phyloP scores from a whole-genome alignment of 37 sponge, comb jelly and placozoan species.

The Axinella damicornis region DNA sequence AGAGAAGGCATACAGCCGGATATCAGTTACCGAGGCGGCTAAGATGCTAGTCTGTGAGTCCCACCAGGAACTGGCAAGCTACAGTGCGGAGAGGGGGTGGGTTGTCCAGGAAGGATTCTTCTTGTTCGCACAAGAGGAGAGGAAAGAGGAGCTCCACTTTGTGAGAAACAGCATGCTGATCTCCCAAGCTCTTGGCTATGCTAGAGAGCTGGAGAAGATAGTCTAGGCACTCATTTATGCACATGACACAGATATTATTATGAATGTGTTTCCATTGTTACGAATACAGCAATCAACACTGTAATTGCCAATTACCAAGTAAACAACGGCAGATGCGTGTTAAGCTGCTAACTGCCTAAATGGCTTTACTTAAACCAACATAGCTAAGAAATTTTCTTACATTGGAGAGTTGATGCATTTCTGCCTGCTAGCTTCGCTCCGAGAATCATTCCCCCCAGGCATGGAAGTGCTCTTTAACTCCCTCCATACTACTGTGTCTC shows the following conservation, averaged over 20 bases:
- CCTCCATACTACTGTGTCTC: too few relatives aligned
- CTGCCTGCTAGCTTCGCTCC: too few relatives aligned
- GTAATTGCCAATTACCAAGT: too few relatives aligned
- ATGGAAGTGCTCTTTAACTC: too few relatives aligned
- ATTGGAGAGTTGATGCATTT: too few relatives aligned
- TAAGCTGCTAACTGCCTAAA: too few relatives aligned
- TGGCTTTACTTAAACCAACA: too few relatives aligned
- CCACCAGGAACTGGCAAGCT: slow-evolving; percentile 45
- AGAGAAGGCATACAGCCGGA: slow-evolving; percentile 73
- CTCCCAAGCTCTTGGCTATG: slow-evolving; percentile 80
- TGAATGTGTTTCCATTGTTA: too few relatives aligned
- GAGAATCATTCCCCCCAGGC: too few relatives aligned
- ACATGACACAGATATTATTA: not conserved
- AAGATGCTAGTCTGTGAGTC: slow-evolving; percentile 70
- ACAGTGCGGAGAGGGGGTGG: slow-evolving; percentile 70
- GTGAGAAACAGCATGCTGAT: slow-evolving; percentile 53
- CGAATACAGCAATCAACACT: too few relatives aligned
- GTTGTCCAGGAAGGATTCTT: slow-evolving; percentile 27
- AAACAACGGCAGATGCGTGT: too few relatives aligned
- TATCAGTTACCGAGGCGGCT: slow-evolving; percentile 73
- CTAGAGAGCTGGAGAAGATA: slow-evolving; percentile 91
- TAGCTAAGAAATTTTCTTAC: too few relatives aligned
- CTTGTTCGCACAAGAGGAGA: slow-evolving; percentile 49
- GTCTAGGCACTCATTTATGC: slow-evolving; percentile 52
- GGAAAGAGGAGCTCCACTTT: slow-evolving; percentile 65